phyloP scores from a whole-genome alignment of 2,113 vertebrate species.

The Pogona vitticeps region DNA sequence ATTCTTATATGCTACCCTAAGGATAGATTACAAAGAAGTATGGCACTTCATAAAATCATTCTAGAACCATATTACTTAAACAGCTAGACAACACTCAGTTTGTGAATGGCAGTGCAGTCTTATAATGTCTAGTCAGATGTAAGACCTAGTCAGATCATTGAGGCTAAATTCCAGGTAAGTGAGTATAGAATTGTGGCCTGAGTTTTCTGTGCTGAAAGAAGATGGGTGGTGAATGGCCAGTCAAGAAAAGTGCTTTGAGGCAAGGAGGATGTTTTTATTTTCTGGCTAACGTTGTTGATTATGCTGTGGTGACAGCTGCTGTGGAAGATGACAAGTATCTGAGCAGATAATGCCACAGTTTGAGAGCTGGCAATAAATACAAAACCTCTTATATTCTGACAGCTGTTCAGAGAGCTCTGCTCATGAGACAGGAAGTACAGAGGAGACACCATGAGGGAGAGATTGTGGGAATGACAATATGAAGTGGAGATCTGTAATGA shows the following conservation, averaged over 20 bases:
- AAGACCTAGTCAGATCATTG: neutral
- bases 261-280: rapidly evolving
- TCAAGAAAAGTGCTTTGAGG: neutral
- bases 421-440: neutral
- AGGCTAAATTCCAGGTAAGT: neutral
- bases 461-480: neutral
- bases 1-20: neutral
- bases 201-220: neutral
- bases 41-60: neutral
- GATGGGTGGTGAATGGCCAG: neutral
- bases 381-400: slow-evolving; percentile 22
- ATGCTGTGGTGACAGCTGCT: slow-evolving; percentile 44
- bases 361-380: neutral
- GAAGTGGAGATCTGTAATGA: neutral
- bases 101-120: neutral
- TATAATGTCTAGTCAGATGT: neutral
- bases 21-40: neutral
- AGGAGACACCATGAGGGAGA: neutral
- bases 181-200: neutral
- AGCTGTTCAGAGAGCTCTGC: slow-evolving; percentile 6
- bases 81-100: neutral
- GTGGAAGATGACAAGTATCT: neutral
- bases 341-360: neutral
- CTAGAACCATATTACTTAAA: neutral
- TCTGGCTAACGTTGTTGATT: neutral